A percentile compares a stretch with the other conserved stretches of the same genome.
Evolutionary conservation across 2,888 invertebrate species (phyloP).

Genomic region (Sesia apiformis): DNA sequence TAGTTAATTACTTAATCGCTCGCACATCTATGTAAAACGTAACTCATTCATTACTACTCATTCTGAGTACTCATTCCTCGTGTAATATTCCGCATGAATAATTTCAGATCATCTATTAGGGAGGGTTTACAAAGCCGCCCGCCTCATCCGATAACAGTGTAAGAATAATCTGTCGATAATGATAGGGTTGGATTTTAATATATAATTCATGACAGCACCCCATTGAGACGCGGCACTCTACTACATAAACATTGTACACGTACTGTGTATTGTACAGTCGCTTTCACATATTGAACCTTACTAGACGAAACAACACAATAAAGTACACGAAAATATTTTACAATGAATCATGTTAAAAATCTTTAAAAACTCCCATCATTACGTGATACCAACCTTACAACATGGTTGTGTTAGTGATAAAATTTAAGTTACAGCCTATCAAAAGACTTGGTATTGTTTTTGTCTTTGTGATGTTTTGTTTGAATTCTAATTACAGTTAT

Average conservation of each 20-base stretch:
- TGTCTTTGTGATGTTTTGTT: no score
- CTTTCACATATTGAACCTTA: background rate
- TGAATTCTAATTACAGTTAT: no score
- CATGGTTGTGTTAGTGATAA: no score
- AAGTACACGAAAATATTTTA: no score
- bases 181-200: conserved; percentile 3
- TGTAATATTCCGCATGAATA: conserved; percentile 25
- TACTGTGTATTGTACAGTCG: background rate
- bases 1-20: conserved; percentile 7
- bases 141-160: conserved; percentile 14
- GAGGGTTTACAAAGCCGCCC: conserved; percentile 12
- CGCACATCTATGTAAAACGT: conserved; percentile 15
- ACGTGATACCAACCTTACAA: no score
- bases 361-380: no score
- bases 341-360: no score
- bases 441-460: no score
- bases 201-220: conserved; percentile 1
- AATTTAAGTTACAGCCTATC: no score
- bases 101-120: conserved; percentile 25
- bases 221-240: background rate
- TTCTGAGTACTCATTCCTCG: conserved; percentile 14
- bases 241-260: background rate
- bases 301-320: background rate
- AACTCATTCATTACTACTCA: no score
- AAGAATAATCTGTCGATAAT: conserved; percentile 19